These are phyloP conservation scores for Leptinotarsa lineolata DNA, from an alignment of 1,140 invertebrate species.

Conservation along the genomic window DNA sequence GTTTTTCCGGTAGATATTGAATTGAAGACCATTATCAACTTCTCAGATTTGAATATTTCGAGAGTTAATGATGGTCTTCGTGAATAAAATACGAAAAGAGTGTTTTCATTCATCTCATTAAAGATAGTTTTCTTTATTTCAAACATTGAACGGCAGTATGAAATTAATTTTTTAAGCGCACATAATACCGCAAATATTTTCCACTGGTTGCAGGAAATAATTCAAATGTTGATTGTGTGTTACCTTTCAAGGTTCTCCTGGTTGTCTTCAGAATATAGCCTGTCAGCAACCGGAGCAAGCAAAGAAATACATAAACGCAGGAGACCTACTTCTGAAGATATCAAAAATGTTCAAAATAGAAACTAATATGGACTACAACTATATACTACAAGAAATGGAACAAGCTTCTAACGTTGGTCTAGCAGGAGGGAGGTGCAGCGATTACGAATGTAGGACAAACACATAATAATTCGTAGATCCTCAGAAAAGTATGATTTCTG, in stretches of 20 bases:
- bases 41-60: too few species aligned
- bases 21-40: too few species aligned
- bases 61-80: too few species aligned
- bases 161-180: too few species aligned
- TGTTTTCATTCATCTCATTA: too few species aligned
- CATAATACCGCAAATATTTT: too few species aligned
- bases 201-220: not conserved
- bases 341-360: slow-evolving; percentile 63
- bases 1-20: too few species aligned
- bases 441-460: slow-evolving; percentile 37
- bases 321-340: slow-evolving; percentile 72
- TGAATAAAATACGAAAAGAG: too few species aligned
- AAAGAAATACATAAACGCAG: slow-evolving; percentile 73
- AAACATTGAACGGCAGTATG: too few species aligned
- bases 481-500: too few species aligned
- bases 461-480: too few species aligned
- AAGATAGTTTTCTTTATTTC: too few species aligned
- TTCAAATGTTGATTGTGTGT: not conserved
- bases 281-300: slow-evolving; percentile 75
- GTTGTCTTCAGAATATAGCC: slow-evolving; percentile 75
- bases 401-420: slow-evolving; percentile 47
- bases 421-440: slow-evolving; percentile 47
- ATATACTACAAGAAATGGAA: slow-evolving; percentile 47
- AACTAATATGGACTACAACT: slow-evolving; percentile 43
- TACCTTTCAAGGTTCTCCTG: slow-evolving; percentile 59